Evolutionary conservation across 2,113 vertebrate species (phyloP), one percentile per base, ranked within the genome.

Genomic region (Edolisoma coerulescens): DNA sequence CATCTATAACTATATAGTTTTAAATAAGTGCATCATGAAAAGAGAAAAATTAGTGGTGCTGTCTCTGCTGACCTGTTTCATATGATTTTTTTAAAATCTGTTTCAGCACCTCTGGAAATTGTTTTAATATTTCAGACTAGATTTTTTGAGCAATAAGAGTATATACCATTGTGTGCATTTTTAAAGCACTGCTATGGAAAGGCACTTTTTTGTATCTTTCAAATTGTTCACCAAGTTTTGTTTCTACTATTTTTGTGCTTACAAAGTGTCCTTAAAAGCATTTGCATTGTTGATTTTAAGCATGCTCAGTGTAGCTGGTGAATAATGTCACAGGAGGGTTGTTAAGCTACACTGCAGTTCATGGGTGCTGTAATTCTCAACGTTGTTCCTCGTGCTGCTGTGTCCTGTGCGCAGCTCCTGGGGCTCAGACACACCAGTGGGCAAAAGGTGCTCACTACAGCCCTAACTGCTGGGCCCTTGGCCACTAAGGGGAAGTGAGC

Each of bases 201-300:
- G 94, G 91, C 90, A 96, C 80, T 94, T 96, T 97, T 95, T 94
- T 85, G 71, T 97, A 87, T 87, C 81, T 97, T 97, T 96, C 92
- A 93, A 61, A 71, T 82, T 88, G 50, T 93, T 96, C 87, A 94
- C 78, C 52, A 69, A 89, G 85, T 96, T 97, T 89, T 30, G 30
- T 97, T 97, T 94, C 83, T 94, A 91, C 77, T 92, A 90, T 91
- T 95, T 93, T 96, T 89, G 90, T 88, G 96, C 94, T 97, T 97
- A 92, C 81, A 61, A 98, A 97, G 97, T 97, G 97, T 96, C 97
- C 96, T 97, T 97, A 95, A 94, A 87, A 92, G 91, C 92, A 76
- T 91, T 92, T 96, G 93, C 92, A 90, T 81, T 95, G 60, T 95
- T 92, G n/a, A 84, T 85, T 93, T 96, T 71, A 76, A 79, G 86